These are phyloP conservation scores for Bacillus rossius DNA, from an alignment of 1,140 invertebrate genomes.

Conservation along the genomic window DNA sequence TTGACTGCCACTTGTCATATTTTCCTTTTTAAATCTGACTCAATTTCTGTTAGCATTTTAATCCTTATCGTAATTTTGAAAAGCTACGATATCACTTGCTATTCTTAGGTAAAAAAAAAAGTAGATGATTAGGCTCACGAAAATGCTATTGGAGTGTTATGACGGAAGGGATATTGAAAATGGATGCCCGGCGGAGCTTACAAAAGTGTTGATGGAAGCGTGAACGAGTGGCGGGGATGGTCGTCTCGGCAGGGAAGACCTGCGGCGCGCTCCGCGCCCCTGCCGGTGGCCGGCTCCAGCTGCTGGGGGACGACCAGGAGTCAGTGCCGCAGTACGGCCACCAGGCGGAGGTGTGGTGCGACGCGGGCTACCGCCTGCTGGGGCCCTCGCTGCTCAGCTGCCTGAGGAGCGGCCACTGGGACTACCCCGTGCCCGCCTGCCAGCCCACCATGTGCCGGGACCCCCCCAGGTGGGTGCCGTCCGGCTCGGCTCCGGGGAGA, in stretches of 20 bases:
- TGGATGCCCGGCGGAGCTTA: no score
- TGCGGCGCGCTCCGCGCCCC: constrained; percentile 42
- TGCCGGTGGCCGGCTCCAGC: constrained; percentile 39
- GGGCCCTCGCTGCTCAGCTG: constrained; percentile 45
- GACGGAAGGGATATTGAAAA: no score
- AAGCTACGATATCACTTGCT: no score
- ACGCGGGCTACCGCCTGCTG: constrained; percentile 37
- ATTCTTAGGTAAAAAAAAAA: no score
- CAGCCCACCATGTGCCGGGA: neutral
- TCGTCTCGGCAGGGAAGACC: constrained; percentile 32
- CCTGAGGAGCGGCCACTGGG: constrained; percentile 40
- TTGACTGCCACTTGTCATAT: no score
- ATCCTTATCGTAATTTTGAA: no score
- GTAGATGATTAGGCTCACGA: no score
- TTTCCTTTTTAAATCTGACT: no score
- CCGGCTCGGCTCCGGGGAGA: constrained; percentile 39
- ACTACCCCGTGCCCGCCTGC: constrained; percentile 4
- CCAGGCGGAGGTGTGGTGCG: constrained; percentile 45
- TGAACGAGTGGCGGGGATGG: no score
- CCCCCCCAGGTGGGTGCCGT: neutral
- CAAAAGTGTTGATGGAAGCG: no score
- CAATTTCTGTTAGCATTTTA: no score
- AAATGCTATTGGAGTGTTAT: no score
- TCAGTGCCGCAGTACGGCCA: constrained; percentile 32
- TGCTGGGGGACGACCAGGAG: constrained; percentile 32